Conservation (phyloP, 2,797 vertebrate species). For the Crotalus adamanteus region DNA sequence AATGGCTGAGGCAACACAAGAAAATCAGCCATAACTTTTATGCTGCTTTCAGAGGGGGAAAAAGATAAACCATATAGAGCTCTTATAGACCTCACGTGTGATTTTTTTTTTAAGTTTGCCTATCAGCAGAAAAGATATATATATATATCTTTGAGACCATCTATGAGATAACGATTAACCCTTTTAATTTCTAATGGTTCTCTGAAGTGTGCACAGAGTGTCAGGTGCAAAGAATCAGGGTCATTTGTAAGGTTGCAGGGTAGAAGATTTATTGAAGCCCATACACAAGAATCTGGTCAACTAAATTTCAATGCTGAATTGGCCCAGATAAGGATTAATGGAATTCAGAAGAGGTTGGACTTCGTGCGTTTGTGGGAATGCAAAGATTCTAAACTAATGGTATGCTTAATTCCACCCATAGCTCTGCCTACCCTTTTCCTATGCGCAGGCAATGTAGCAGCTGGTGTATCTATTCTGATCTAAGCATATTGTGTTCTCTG, state of each 20-base stretch:
- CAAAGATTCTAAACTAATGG: neutral
- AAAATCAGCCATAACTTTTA: neutral
- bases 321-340: neutral
- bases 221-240: neutral
- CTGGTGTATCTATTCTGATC: neutral
- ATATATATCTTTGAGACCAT: no score
- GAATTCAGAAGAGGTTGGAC: neutral
- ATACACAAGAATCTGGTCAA: neutral
- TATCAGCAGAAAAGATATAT: neutral
- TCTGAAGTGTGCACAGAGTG: neutral
- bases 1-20: neutral
- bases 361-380: neutral
- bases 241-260: neutral
- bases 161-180: neutral
- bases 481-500: no score
- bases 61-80: neutral
- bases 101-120: neutral
- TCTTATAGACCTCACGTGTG: neutral
- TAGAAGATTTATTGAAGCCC: neutral
- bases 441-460: neutral
- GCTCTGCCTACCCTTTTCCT: neutral
- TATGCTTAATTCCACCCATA: neutral
- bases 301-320: neutral
- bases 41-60: neutral
- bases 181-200: neutral